Evolutionary conservation across 2,888 invertebrate species (phyloP).

Genomic region (Pogonocherus hispidulus): DNA sequence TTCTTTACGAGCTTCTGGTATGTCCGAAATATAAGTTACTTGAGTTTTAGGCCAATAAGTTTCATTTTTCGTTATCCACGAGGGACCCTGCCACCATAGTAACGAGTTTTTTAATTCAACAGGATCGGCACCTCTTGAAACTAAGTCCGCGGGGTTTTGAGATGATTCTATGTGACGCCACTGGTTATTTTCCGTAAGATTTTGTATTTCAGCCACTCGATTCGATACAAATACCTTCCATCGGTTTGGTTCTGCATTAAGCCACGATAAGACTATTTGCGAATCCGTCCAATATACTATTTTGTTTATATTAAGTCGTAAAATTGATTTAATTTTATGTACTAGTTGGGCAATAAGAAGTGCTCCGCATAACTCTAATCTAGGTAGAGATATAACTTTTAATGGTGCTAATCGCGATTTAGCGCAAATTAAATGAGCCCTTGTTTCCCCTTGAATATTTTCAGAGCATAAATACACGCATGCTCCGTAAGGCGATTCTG

Average conservation of each 20-base stretch:
- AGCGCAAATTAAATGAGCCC: conserved; percentile 25
- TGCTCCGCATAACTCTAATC: conserved; percentile 47
- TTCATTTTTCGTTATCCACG: background rate
- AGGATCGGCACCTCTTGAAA: background rate
- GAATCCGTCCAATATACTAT: conserved; percentile 45
- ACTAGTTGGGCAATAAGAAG: conserved; percentile 42
- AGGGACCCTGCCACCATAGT: conserved; percentile 14
- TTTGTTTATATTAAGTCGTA: conserved; percentile 26
- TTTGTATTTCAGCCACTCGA: conserved; percentile 43
- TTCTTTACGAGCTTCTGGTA: background rate
- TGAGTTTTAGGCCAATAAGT: background rate
- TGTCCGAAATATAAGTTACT: background rate
- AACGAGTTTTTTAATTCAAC: background rate
- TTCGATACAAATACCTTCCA: conserved; percentile 44
- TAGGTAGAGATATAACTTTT: conserved; percentile 45
- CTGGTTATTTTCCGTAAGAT: conserved; percentile 8
- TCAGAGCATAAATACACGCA: conserved; percentile 37
- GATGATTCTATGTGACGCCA: conserved; percentile 37
- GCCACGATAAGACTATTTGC: conserved; percentile 42
- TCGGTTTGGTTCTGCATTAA: conserved; percentile 26
- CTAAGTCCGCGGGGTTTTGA: conserved; percentile 34
- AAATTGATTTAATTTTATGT: conserved; percentile 19
- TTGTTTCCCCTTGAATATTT: conserved; percentile 12
- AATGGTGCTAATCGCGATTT: conserved; percentile 46
- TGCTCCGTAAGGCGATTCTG: conserved; percentile 35